A percentile compares a stretch with the other conserved stretches of the same genome.
phyloP scores from a whole-genome alignment of 2,797 vertebrate genomes.

The Fratercula arctica region DNA sequence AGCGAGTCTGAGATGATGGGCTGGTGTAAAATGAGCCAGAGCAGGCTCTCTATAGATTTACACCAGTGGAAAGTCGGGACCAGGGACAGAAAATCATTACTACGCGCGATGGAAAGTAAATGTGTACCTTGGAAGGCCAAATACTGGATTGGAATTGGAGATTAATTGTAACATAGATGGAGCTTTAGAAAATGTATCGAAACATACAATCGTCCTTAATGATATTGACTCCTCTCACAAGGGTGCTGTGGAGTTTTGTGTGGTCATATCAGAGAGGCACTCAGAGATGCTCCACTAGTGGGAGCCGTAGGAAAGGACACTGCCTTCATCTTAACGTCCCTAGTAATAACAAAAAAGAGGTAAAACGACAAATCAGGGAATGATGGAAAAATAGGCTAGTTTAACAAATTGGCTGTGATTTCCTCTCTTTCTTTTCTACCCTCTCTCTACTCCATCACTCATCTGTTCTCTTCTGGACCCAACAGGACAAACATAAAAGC shows the following conservation, averaged over 20 bases:
- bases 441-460: neutral
- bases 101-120: slow-evolving; percentile 43
- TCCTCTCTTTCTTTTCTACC: neutral
- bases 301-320: neutral
- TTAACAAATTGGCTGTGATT: neutral
- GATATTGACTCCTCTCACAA: slow-evolving; percentile 18
- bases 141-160: slow-evolving; percentile 25
- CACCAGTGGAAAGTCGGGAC: neutral
- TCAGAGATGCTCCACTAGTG: neutral
- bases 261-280: neutral
- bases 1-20: slow-evolving; percentile 26
- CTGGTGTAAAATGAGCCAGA: slow-evolving; percentile 33
- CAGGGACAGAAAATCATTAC: slow-evolving; percentile 51
- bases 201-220: neutral
- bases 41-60: slow-evolving; percentile 43
- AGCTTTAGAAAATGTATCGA: slow-evolving; percentile 17
- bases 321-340: neutral
- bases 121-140: slow-evolving; percentile 48
- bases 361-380: neutral
- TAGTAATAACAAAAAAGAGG: neutral
- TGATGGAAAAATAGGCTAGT: neutral
- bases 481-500: neutral
- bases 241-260: neutral
- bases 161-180: slow-evolving; percentile 33
- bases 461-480: neutral